Conservation (phyloP, 2,797 vertebrate genomes). For the Cynodonichthys magdalenae region DNA sequence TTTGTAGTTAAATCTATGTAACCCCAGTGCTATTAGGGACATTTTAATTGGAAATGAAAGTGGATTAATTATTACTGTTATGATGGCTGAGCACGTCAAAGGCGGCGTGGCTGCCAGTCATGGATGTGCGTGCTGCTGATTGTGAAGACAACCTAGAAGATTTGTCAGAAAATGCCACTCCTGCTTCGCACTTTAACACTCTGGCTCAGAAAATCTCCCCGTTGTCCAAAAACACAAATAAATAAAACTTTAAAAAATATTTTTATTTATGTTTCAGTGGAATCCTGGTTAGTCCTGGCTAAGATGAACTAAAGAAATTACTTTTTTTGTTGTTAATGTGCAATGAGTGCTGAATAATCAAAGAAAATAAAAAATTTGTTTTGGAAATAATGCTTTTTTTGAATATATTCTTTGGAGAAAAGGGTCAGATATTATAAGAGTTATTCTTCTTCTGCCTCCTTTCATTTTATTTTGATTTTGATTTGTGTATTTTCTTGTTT, state of each 20-base stretch:
- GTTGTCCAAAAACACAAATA: background rate
- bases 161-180: conserved; percentile 17
- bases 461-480: no score
- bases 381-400: no score
- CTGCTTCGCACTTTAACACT: conserved; percentile 18
- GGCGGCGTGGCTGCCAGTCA: conserved; percentile 33
- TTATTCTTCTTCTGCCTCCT: no score
- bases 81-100: conserved; percentile 46
- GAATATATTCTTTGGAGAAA: no score
- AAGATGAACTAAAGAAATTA: no score
- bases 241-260: background rate
- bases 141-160: conserved; percentile 37
- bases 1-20: conserved; percentile 56
- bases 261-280: background rate
- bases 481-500: no score
- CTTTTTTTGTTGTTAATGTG: no score
- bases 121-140: conserved; percentile 4
- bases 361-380: no score
- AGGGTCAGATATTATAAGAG: no score
- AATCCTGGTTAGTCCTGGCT: no score
- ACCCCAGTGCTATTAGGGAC: conserved; percentile 62
- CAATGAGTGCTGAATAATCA: no score
- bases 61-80: conserved; percentile 66
- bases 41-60: conserved; percentile 78
- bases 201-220: conserved; percentile 11